Conservation (phyloP, 2,888 invertebrate species). For the Agrypnus murinus region DNA sequence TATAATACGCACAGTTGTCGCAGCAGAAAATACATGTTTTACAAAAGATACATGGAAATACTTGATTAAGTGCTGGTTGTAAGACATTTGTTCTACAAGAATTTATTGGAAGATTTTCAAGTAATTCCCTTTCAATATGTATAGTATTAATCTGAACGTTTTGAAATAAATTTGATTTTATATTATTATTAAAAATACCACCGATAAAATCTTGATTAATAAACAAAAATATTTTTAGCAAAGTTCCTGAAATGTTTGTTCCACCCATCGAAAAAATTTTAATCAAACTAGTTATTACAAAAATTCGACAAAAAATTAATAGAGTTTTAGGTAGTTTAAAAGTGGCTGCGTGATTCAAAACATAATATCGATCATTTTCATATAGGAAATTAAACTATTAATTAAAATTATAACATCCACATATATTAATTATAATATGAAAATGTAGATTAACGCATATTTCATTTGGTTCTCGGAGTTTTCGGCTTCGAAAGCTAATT, state of each 20-base stretch:
- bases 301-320: constrained; percentile 42
- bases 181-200: too few relatives aligned
- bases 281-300: constrained; percentile 42
- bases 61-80: constrained; percentile 16
- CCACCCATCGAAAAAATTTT: constrained; percentile 33
- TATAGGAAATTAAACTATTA: constrained; percentile 39
- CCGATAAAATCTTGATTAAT: too few relatives aligned
- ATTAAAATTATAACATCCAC: constrained; percentile 34
- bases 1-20: constrained; percentile 25
- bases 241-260: constrained; percentile 13
- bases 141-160: too few relatives aligned
- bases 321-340: constrained; percentile 31
- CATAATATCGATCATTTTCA: constrained; percentile 34
- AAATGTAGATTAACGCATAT: constrained; percentile 21
- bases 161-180: too few relatives aligned
- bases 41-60: constrained; percentile 22
- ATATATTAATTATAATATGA: constrained; percentile 24
- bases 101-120: constrained; percentile 2
- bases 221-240: constrained; percentile 13
- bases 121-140: too few relatives aligned
- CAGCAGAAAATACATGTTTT: constrained; percentile 27
- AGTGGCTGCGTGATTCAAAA: constrained; percentile 24
- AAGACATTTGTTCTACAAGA: constrained; percentile 9
- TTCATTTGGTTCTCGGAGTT: constrained; percentile 17
- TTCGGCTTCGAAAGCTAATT: constrained; percentile 26